Evolutionary conservation across 2,888 invertebrate species (phyloP).

Genomic region (Steinernema hermaphroditum): DNA sequence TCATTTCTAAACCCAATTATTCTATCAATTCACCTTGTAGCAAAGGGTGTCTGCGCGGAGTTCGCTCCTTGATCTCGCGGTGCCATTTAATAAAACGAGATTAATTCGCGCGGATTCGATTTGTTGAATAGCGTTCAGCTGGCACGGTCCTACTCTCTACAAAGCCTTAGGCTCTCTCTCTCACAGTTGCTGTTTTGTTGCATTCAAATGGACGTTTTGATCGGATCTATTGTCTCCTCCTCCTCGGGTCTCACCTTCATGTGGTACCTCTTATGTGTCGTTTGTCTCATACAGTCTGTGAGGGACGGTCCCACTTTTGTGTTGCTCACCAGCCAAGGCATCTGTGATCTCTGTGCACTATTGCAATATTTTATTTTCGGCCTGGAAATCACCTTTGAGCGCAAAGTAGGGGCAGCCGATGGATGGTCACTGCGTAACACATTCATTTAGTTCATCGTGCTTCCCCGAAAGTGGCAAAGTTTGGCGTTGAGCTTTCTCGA

Average conservation of each 20-base stretch:
- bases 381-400: background rate
- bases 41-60: background rate
- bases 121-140: background rate
- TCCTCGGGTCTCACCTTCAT: background rate
- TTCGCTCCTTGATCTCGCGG: background rate
- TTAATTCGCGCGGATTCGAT: background rate
- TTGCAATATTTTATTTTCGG: conserved; percentile 8
- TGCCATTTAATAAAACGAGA: background rate
- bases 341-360: background rate
- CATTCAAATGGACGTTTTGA: background rate
- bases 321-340: conserved; percentile 5
- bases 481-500: background rate
- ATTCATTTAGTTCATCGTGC: background rate
- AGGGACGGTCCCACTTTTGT: background rate
- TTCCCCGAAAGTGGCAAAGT: background rate
- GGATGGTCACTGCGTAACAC: background rate
- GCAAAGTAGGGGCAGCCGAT: background rate
- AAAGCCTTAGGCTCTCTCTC: background rate
- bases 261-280: background rate
- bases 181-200: too few species aligned
- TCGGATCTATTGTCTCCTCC: background rate
- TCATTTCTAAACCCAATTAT: too few species aligned
- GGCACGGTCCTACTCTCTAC: background rate
- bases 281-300: background rate
- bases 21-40: too few species aligned